phyloP scores from a whole-genome alignment of 1,140 invertebrate genomes.

The Drosophila insularis region DNA sequence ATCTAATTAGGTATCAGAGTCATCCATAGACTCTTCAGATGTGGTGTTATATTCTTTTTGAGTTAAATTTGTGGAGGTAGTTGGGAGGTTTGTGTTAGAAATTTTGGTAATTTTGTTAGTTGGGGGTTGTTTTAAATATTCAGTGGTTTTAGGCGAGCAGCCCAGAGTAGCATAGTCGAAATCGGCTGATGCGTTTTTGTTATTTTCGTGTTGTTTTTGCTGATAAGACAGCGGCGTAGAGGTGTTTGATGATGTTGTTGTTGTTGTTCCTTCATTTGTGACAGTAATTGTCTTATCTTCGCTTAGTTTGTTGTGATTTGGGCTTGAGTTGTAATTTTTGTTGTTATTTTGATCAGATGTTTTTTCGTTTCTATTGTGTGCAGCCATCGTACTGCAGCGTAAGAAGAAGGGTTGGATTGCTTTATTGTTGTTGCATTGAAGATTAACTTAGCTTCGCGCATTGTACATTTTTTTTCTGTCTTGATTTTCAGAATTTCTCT shows the following conservation, averaged over 20 bases:
- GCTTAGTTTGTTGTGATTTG: conserved; percentile 11
- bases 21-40: conserved; percentile 4
- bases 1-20: not conserved
- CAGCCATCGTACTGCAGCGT: too few species aligned
- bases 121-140: not conserved
- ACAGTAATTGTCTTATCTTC: conserved; percentile 5
- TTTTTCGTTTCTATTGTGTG: too few species aligned
- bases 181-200: not conserved
- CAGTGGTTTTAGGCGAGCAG: not conserved
- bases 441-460: too few species aligned
- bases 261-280: conserved; percentile 1
- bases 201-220: not conserved
- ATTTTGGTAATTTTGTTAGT: not conserved
- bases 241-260: not conserved
- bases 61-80: not conserved
- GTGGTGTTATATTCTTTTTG: conserved; percentile 2
- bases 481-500: conserved; percentile 10
- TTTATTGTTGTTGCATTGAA: too few species aligned
- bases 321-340: too few species aligned
- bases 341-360: too few species aligned
- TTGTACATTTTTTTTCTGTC: too few species aligned
- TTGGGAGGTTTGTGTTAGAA: not conserved
- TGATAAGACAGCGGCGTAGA: conserved; percentile 4
- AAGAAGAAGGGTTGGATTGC: too few species aligned
- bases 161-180: not conserved